Conservation (phyloP, 2,888 invertebrate genomes). For the Mesorhabditis sp. region DNA sequence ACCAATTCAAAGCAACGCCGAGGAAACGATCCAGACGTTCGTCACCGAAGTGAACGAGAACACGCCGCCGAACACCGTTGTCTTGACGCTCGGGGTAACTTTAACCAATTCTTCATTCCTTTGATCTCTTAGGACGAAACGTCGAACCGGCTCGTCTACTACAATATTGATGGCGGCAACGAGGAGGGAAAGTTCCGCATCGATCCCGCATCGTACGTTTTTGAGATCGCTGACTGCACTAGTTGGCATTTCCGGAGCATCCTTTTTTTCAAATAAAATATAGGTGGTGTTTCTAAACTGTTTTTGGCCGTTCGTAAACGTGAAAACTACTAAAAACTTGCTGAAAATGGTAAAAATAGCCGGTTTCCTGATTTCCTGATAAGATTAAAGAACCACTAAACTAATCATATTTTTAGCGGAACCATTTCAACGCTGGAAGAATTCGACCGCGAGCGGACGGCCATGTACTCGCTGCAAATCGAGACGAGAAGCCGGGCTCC, state of each 20-base stretch:
- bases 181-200: constrained; percentile 52
- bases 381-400: not conserved
- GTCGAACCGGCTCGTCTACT: constrained; percentile 30
- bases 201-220: constrained; percentile 35
- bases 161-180: constrained; percentile 51
- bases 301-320: not conserved
- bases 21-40: constrained; percentile 50
- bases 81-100: constrained; percentile 49
- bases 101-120: not conserved
- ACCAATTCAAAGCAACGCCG: constrained; percentile 13
- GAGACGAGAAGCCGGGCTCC: constrained; percentile 72
- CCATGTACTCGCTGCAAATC: constrained; percentile 82
- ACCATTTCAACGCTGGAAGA: constrained; percentile 82
- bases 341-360: not conserved
- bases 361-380: not conserved
- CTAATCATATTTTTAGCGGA: constrained; percentile 67
- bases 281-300: too few relatives aligned
- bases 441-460: constrained; percentile 80
- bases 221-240: not conserved
- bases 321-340: not conserved
- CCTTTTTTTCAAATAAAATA: too few relatives aligned
- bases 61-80: constrained; percentile 51
- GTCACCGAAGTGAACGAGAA: constrained; percentile 53
- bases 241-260: too few relatives aligned
- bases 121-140: constrained; percentile 20